Conservation (phyloP, 2,888 invertebrate species). For the Hedychridium roseum region DNA sequence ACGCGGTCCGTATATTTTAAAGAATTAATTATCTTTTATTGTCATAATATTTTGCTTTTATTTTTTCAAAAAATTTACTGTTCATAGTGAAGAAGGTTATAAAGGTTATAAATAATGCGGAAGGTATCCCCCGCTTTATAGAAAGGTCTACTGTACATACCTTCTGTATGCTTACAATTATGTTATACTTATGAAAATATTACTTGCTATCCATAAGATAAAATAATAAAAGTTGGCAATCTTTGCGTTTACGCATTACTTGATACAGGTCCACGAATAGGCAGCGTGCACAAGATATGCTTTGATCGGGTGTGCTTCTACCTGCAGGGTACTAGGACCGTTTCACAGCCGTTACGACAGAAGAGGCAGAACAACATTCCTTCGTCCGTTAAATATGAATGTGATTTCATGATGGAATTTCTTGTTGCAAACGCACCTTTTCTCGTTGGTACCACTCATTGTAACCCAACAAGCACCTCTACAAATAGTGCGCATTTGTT, state of each 20-base stretch:
- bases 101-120: not conserved
- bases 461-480: too few relatives aligned
- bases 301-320: slow-evolving; percentile 27
- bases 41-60: too few relatives aligned
- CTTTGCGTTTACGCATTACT: not conserved
- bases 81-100: not conserved
- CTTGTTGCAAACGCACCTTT: not conserved
- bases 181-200: too few relatives aligned
- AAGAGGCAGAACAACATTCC: slow-evolving; percentile 53
- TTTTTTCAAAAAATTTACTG: too few relatives aligned
- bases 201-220: not conserved
- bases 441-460: not conserved
- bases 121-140: slow-evolving; percentile 21
- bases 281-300: slow-evolving; percentile 13
- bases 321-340: slow-evolving; percentile 47
- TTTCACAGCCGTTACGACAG: slow-evolving; percentile 52
- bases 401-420: slow-evolving; percentile 30
- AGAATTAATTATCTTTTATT: too few relatives aligned
- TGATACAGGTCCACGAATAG: slow-evolving; percentile 21
- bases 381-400: slow-evolving; percentile 37
- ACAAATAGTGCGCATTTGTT: too few relatives aligned
- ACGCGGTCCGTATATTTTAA: too few relatives aligned
- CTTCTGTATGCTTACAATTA: too few relatives aligned
- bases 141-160: slow-evolving; percentile 18
- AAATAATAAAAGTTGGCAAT: slow-evolving; percentile 4